phyloP scores from a whole-genome alignment of 2,888 invertebrate species.

The Lasioglossum oenotherae region DNA sequence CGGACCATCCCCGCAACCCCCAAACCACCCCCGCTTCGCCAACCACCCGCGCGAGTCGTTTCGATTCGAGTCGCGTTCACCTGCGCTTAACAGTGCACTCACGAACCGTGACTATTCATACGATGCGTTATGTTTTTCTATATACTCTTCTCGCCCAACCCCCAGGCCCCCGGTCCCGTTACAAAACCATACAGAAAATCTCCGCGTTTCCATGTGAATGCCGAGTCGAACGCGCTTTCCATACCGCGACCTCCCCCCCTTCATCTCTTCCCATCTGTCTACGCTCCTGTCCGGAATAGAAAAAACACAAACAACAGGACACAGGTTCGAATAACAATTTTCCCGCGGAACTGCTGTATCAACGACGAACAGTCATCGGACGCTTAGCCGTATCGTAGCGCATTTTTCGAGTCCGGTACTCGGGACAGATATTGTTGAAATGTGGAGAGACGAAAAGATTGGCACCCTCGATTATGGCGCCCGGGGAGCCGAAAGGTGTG shows the following conservation, averaged over 20 bases:
- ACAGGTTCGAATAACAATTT: slow-evolving; percentile 19
- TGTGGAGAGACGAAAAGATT: neutral
- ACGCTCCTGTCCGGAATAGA: neutral
- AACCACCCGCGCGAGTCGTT: slow-evolving; percentile 9
- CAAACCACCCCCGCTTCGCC: neutral
- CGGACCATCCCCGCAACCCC: neutral
- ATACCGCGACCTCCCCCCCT: neutral
- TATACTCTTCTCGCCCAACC: neutral
- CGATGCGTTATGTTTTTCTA: slow-evolving; percentile 52
- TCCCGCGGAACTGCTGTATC: neutral
- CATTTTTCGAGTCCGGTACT: neutral
- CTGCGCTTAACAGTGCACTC: slow-evolving; percentile 51
- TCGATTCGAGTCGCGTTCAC: slow-evolving; percentile 46
- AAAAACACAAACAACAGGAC: slow-evolving; percentile 11
- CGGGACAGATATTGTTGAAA: neutral
- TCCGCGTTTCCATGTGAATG: neutral
- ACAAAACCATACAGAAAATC: slow-evolving; percentile 32
- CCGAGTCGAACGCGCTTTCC: neutral
- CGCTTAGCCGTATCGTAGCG: neutral
- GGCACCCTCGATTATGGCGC: neutral
- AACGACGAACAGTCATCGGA: neutral
- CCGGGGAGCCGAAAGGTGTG: neutral
- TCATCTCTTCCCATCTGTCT: neutral
- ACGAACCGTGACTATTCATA: slow-evolving; percentile 53
- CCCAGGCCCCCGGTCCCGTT: slow-evolving; percentile 2